Base-by-base conservation (phyloP, 2,888 invertebrate species). In the Galeruca laticollis region DNA sequence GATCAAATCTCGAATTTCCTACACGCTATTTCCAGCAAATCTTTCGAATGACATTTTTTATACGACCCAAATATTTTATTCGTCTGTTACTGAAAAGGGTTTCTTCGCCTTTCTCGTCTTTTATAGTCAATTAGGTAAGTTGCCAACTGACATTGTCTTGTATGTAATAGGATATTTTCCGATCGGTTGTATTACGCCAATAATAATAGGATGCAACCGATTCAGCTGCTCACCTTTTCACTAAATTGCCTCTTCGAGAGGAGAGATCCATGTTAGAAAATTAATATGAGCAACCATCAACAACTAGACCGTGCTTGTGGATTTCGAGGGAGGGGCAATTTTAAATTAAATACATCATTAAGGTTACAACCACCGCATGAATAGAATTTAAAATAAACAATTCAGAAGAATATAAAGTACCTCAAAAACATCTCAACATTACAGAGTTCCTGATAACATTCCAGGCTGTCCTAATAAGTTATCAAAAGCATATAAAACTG, bases 191-290 rank as follows among this genome's bases (percentile, higher is more conserved):
- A 65, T 65, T 65, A 33, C 57, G 47, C 33, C 49, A 54, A 65
- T 65, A 64, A 64, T 56, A 65, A 65, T 64, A 56, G 64, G 56
- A 56, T 57, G 35, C 65, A 47, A 20, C 40, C 33, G 20, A 65
- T 65, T 31, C 65, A 65, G 65, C 65, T 65, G 65, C 33, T 65
- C 57, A 57, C 57, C 65, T 56, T 65, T 57, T 65, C 49, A 35
- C 31, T 65, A 65, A 65, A 65, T 65, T 65, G 57, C 33, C 47
- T 56, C 57, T 9, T 18, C 26, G 26, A 26, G 26, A 26, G 26
- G 26, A 26, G 18, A 47, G 20, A 57, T 65, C 47, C 43, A 54
- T 15, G 13, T 33, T 33, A 57, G 57, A 57, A 57, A 57, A 65
- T 54, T 57, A 57, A 65, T 57, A 47, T 35, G n/a, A n/a, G 47